Evolutionary conservation across 2,113 vertebrate genomes (phyloP), one percentile per base, ranked within the genome.

Genomic region (Rhipidura dahli): DNA sequence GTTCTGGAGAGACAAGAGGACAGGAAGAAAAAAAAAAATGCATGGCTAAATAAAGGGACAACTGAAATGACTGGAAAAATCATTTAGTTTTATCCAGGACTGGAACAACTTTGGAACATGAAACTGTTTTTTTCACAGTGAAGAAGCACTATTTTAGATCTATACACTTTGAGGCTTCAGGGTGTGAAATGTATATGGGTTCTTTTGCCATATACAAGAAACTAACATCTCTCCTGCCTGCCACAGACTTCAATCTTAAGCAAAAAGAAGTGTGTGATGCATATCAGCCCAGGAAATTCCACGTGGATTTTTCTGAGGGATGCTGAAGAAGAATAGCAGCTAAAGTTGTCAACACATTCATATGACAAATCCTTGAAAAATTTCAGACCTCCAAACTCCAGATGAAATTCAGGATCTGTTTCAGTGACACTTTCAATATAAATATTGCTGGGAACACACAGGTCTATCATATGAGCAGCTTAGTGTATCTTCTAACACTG

Each of bases 281-380:
- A 22, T 50, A 70, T 81, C 76, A 75, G 28, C 42, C 47, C 72
- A 68, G 69, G 83, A 92, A 92, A 90, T 93, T 77, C 87, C 64
- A 70, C 0, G 0, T 75, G 51, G 39, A 13, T 83, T 90, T 93
- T 90, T 65, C 51, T 81, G 60, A 83, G 47, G 33, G 51, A 88
- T 87, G 39, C 12, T 87, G 64, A 73, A 87, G 66, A 83, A 75
- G 42, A 90, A 90, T 79, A 71, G 22, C 63, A 80, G 42, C 39
- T 90, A 77, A 83, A 51, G 49, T 83, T 95, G 83, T 95, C 83
- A 84, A n/a, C 60, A 63, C n/a, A 0, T 81, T 95, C 51, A 54
- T 81, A 70, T 44, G 60, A 66, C 44, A 95, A 94, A 84, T 57
- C 47, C 56, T 79, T 84, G 53, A 89, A 71, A 95, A 92, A 56